Conservation (phyloP, 2,113 vertebrate species). For the Leiothrix lutea region DNA sequence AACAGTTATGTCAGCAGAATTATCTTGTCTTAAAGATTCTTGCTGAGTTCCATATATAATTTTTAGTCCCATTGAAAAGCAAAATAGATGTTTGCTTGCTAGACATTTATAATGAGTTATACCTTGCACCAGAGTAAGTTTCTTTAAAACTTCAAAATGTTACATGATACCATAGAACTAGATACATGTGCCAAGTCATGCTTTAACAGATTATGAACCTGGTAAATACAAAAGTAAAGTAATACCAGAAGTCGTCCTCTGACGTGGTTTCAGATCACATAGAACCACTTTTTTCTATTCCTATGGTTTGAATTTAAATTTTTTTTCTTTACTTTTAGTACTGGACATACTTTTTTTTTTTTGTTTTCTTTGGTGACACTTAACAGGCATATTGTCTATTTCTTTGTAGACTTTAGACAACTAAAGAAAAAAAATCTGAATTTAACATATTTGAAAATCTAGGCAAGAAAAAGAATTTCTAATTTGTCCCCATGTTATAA, state of each 20-base stretch:
- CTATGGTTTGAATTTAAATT: neutral
- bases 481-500: neutral
- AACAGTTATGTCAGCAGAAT: neutral
- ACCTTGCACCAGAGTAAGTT: neutral
- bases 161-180: neutral
- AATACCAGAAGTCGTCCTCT: neutral
- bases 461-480: neutral
- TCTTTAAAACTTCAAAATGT: neutral
- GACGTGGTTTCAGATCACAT: neutral
- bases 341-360: accelerated
- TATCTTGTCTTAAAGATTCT: neutral
- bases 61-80: neutral
- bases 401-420: neutral
- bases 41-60: neutral
- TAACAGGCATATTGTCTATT: neutral
- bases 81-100: neutral
- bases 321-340: neutral
- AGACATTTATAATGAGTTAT: neutral
- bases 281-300: neutral
- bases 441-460: neutral
- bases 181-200: neutral
- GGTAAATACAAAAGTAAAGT: neutral
- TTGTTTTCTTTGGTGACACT: neutral
- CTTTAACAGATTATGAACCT: neutral
- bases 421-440: neutral